A percentile compares a stretch with the other conserved stretches of the same genome.
These are phyloP conservation scores for Eclectus roratus DNA, from an alignment of 2,113 vertebrate genomes.

Conservation along the genomic window DNA sequence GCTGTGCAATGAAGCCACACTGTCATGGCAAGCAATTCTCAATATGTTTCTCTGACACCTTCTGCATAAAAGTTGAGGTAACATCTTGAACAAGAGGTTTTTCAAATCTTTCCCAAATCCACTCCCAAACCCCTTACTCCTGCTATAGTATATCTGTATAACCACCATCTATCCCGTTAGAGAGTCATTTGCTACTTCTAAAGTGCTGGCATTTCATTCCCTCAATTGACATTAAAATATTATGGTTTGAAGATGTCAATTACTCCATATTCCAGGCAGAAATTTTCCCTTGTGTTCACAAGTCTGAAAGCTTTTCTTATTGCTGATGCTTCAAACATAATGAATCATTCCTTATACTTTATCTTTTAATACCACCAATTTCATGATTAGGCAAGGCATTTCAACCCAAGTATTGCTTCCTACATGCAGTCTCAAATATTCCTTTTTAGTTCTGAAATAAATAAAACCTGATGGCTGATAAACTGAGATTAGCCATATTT, in stretches of 20 bases:
- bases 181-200: neutral
- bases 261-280: neutral
- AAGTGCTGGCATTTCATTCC: neutral
- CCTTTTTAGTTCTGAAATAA: neutral
- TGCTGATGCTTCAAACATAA: slow-evolving; percentile 22
- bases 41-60: neutral
- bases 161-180: neutral
- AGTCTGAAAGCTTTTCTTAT: slow-evolving; percentile 29
- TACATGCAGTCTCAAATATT: neutral
- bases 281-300: slow-evolving; percentile 1
- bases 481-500: neutral
- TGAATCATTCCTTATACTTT: slow-evolving; percentile 35
- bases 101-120: neutral
- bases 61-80: neutral
- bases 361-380: slow-evolving; percentile 10
- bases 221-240: neutral
- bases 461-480: neutral
- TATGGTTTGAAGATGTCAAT: slow-evolving; percentile 26
- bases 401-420: neutral
- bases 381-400: neutral
- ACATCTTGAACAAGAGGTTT: neutral
- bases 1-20: neutral
- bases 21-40: neutral
- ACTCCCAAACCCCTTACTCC: neutral
- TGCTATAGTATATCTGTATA: neutral